Percentiles rank a stretch among this genome's conserved stretches.
phyloP scores from a whole-genome alignment of 2,888 invertebrate species.

The Netelia melanura region DNA sequence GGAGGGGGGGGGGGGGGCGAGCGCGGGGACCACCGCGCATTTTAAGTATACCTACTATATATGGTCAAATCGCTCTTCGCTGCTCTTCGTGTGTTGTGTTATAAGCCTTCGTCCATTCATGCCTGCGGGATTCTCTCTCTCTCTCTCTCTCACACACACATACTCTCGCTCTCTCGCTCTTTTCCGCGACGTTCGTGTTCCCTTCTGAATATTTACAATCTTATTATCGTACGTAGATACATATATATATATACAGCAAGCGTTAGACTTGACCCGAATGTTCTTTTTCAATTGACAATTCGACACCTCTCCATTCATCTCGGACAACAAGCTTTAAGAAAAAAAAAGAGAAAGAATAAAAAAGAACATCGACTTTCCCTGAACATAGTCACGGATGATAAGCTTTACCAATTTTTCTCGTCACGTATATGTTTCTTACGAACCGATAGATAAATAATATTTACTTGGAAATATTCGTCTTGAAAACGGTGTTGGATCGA shows the following conservation, averaged over 20 bases:
- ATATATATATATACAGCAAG: background rate
- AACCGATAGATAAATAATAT: too few species aligned
- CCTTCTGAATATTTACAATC: slow-evolving; percentile 78
- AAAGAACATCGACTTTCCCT: too few species aligned
- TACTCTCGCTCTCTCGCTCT: slow-evolving; percentile 13
- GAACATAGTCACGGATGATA: too few species aligned
- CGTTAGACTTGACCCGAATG: slow-evolving; percentile 14
- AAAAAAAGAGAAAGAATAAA: too few species aligned
- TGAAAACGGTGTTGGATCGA: background rate
- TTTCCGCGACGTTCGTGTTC: slow-evolving; percentile 78
- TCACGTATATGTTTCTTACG: too few species aligned
- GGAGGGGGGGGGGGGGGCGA: background rate
- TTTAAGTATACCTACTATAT: slow-evolving; percentile 61
- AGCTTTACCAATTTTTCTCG: too few species aligned
- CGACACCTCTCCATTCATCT: slow-evolving; percentile 46
- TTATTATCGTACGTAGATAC: slow-evolving; percentile 54
- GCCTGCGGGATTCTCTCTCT: slow-evolving; percentile 68
- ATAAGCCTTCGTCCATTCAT: slow-evolving; percentile 72
- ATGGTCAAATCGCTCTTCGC: slow-evolving; percentile 57
- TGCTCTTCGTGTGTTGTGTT: slow-evolving; percentile 25
- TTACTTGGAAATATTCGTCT: slow-evolving; percentile 1
- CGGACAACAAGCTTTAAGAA: too few species aligned
- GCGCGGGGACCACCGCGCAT: slow-evolving; percentile 43
- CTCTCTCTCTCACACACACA: slow-evolving; percentile 7
- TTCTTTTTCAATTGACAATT: slow-evolving; percentile 54